Percentiles rank a stretch among this genome's conserved stretches.
phyloP scores from a whole-genome alignment of 1,140 invertebrate genomes.

The Tetragonula clypearis region DNA sequence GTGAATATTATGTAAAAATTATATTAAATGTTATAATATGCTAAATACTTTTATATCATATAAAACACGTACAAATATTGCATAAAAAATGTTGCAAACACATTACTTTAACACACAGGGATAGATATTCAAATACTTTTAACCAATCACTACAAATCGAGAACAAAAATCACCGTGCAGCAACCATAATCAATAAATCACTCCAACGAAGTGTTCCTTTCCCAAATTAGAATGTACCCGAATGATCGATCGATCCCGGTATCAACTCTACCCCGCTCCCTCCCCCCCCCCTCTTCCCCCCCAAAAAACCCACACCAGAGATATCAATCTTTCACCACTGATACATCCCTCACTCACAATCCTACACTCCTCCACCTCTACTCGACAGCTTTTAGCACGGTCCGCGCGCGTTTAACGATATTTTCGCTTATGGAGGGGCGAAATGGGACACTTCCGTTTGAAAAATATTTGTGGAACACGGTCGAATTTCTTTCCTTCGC shows the following conservation, averaged over 20 bases:
- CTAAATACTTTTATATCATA: no score
- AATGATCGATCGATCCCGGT: not conserved
- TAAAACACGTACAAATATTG: no score
- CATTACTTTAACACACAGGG: no score
- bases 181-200: not conserved
- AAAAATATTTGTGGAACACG: constrained; percentile 33
- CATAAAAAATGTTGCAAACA: no score
- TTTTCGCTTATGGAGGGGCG: not conserved
- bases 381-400: not conserved
- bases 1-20: no score
- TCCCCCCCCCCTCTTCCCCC: no score
- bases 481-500: constrained; percentile 22
- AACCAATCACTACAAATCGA: no score
- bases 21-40: no score
- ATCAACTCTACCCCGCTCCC: not conserved
- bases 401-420: constrained; percentile 3
- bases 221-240: not conserved
- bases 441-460: not conserved
- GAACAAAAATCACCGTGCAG: no score
- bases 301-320: not conserved
- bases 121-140: no score
- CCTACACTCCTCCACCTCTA: no score
- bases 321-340: not conserved
- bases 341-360: not conserved
- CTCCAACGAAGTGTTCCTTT: not conserved